Evolutionary conservation across 2,888 invertebrate species (phyloP).

Genomic region (Hipparchia semele): DNA sequence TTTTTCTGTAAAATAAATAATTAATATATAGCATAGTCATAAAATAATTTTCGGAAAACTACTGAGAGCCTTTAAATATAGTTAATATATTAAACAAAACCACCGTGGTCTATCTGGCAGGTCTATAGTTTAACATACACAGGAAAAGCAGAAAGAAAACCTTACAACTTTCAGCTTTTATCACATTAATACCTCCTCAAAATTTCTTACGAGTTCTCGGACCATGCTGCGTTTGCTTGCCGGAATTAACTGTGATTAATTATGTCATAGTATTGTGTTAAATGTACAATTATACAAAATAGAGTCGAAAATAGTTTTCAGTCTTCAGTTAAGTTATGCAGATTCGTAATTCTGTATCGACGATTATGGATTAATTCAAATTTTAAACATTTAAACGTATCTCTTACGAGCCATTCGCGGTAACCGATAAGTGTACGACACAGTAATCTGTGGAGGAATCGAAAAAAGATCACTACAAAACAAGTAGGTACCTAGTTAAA

Average conservation of each 20-base stretch:
- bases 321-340: slow-evolving; percentile 75
- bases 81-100: no score
- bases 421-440: slow-evolving; percentile 34
- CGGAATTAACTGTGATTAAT: slow-evolving; percentile 61
- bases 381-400: slow-evolving; percentile 3
- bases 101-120: no score
- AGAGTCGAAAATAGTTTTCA: slow-evolving; percentile 80
- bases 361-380: slow-evolving; percentile 50
- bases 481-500: slow-evolving; percentile 27
- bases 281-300: slow-evolving; percentile 80
- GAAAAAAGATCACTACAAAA: slow-evolving; percentile 34
- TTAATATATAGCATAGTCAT: no score
- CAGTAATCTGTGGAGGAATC: slow-evolving; percentile 31
- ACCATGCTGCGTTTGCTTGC: slow-evolving; percentile 44
- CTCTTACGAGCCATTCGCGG: slow-evolving; percentile 41
- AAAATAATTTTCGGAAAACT: no score
- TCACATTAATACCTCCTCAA: no score
- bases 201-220: no score
- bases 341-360: slow-evolving; percentile 51
- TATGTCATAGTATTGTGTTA: slow-evolving; percentile 45
- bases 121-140: no score
- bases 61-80: no score
- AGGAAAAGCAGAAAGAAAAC: no score
- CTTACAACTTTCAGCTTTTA: no score
- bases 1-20: no score